These are phyloP conservation scores for Petrolisthes manimaculis DNA, from an alignment of 2,888 invertebrate species.

Conservation along the genomic window DNA sequence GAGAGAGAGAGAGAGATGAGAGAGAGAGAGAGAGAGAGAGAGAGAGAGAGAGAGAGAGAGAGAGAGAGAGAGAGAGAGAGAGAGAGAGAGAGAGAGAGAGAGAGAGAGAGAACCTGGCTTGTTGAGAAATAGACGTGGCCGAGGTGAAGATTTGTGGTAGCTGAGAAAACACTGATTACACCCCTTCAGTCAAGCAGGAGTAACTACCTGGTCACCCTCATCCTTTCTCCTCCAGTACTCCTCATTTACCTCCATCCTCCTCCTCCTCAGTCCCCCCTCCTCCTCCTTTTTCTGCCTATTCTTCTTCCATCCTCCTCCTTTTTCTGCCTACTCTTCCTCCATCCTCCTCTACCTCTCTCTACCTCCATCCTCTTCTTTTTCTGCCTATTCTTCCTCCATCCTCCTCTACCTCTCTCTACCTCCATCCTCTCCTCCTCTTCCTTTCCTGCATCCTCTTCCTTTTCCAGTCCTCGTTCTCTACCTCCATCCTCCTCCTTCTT, in stretches of 20 bases:
- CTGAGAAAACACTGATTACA: neutral
- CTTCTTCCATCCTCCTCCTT: neutral
- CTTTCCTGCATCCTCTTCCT: neutral
- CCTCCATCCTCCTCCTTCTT: neutral
- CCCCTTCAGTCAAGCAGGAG: neutral
- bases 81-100: conserved; percentile 14
- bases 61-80: conserved; percentile 5
- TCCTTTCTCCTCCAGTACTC: neutral
- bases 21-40: conserved; percentile 44
- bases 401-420: neutral
- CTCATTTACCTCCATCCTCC: neutral
- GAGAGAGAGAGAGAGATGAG: conserved; percentile 11
- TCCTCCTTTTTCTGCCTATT: neutral
- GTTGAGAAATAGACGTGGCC: neutral
- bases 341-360: no score
- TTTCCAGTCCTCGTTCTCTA: neutral
- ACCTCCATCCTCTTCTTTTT: neutral
- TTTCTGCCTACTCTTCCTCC: neutral
- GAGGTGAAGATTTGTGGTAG: neutral
- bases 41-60: conserved; percentile 32
- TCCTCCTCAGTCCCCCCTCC: neutral
- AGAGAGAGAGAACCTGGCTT: neutral
- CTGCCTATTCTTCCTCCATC: neutral
- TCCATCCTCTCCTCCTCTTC: neutral
- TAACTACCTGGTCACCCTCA: neutral